Evolutionary conservation across 2,888 invertebrate genomes (phyloP).

Genomic region (Cheilosia vulpina): DNA sequence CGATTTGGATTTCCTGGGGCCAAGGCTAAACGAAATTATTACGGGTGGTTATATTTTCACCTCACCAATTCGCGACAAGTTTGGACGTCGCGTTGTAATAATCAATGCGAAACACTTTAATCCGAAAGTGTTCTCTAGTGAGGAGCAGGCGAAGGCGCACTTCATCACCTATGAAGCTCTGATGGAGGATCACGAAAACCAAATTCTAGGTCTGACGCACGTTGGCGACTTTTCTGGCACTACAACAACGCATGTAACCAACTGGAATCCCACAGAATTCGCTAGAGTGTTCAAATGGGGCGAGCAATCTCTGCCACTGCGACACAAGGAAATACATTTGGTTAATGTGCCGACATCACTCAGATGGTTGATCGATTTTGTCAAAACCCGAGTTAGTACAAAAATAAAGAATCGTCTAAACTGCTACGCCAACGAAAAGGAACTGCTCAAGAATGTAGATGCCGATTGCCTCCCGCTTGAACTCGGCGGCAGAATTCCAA

Average conservation of each 20-base stretch:
- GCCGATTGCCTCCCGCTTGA: slow-evolving; percentile 88
- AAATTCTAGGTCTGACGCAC: slow-evolving; percentile 90
- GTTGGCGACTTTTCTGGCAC: slow-evolving; percentile 88
- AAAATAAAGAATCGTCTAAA: slow-evolving; percentile 89
- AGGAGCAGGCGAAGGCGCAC: slow-evolving; percentile 89
- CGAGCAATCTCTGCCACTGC: slow-evolving; percentile 91
- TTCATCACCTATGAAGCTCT: slow-evolving; percentile 90
- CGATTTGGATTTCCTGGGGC: slow-evolving; percentile 87
- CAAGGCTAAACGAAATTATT: slow-evolving; percentile 87
- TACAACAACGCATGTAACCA: slow-evolving; percentile 87
- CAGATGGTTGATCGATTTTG: slow-evolving; percentile 91
- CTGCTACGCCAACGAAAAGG: slow-evolving; percentile 86
- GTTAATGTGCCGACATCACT: slow-evolving; percentile 89
- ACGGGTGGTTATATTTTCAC: slow-evolving; percentile 90
- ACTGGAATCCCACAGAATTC: slow-evolving; percentile 90
- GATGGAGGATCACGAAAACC: slow-evolving; percentile 90
- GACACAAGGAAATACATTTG: slow-evolving; percentile 90
- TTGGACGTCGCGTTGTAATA: slow-evolving; percentile 90
- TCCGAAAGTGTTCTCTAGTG: slow-evolving; percentile 87
- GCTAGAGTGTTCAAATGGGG: slow-evolving; percentile 89
- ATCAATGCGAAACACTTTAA: slow-evolving; percentile 87
- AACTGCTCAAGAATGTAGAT: slow-evolving; percentile 86
- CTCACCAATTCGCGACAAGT: slow-evolving; percentile 89
- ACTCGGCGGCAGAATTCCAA: slow-evolving; percentile 89
- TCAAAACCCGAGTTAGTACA: slow-evolving; percentile 87